Evolutionary conservation across 1,140 invertebrate species (phyloP).

Genomic region (Drosophila micromelanica): DNA sequence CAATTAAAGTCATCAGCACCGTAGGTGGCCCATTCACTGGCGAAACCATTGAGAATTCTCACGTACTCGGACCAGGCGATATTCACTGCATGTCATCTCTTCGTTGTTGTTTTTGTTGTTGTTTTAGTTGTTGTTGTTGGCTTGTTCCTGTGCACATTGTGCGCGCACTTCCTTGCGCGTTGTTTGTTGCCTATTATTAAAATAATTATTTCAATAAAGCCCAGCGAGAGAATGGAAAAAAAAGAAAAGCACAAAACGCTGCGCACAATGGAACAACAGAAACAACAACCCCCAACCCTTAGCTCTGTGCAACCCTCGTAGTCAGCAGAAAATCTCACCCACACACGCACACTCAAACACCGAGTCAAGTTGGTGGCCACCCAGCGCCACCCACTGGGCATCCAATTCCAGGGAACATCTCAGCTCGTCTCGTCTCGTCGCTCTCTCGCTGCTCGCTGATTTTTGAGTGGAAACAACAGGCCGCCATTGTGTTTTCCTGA

Average conservation of each 20-base stretch:
- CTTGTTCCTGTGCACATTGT: slow-evolving; percentile 27
- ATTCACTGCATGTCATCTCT: slow-evolving; percentile 37
- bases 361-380: slow-evolving; percentile 10
- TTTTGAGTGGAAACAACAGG: slow-evolving; percentile 76
- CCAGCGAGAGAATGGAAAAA: slow-evolving; percentile 75
- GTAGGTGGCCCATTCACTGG: slow-evolving; percentile 73
- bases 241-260: slow-evolving; percentile 80
- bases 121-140: slow-evolving; percentile 33
- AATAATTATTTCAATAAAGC: slow-evolving; percentile 84
- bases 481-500: slow-evolving; percentile 74
- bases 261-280: slow-evolving; percentile 58
- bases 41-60: slow-evolving; percentile 14
- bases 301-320: slow-evolving; percentile 62
- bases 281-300: slow-evolving; percentile 2
- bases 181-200: slow-evolving; percentile 83
- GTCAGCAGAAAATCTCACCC: slow-evolving; percentile 75
- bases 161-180: slow-evolving; percentile 49
- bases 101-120: slow-evolving; percentile 18
- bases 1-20: slow-evolving; percentile 84
- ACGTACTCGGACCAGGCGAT: slow-evolving; percentile 10
- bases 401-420: slow-evolving; percentile 60
- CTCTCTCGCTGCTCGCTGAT: slow-evolving; percentile 60
- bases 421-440: slow-evolving; percentile 21
- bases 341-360: slow-evolving; percentile 26
- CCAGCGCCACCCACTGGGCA: slow-evolving; percentile 49